These are phyloP conservation scores for Tipula confusa DNA, from an alignment of 2,888 invertebrate genomes.

Conservation along the genomic window DNA sequence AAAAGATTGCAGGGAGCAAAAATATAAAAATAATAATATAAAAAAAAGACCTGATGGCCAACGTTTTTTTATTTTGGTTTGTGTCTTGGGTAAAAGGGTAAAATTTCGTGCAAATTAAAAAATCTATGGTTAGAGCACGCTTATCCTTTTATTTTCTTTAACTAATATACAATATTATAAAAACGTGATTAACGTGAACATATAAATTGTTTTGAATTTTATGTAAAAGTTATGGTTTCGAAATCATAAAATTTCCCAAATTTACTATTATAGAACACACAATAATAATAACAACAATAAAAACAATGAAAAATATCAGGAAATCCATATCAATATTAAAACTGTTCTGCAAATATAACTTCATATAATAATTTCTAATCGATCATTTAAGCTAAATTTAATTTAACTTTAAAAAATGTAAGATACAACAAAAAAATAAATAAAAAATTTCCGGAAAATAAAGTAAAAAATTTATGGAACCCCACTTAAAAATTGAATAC, in stretches of 20 bases:
- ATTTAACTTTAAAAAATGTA: not conserved
- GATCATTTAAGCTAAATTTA: conserved; percentile 20
- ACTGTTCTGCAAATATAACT: conserved; percentile 12
- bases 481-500: not conserved
- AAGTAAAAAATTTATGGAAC: not conserved
- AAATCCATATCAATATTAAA: not conserved
- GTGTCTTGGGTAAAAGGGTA: too few relatives aligned
- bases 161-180: not conserved
- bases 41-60: too few relatives aligned
- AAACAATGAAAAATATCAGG: not conserved
- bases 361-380: conserved; percentile 25
- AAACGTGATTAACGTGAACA: not conserved
- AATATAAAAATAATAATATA: too few relatives aligned
- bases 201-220: not conserved
- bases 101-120: too few relatives aligned
- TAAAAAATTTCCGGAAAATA: not conserved
- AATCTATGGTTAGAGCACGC: too few relatives aligned
- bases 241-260: not conserved
- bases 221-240: not conserved
- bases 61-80: too few relatives aligned
- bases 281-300: too few relatives aligned
- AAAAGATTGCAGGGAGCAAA: too few relatives aligned
- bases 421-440: not conserved
- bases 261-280: not conserved
- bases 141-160: too few relatives aligned